A percentile compares a stretch with the other conserved stretches of the same genome.
phyloP scores from a whole-genome alignment of 1,140 invertebrate species.

The Ectropis grisescens region DNA sequence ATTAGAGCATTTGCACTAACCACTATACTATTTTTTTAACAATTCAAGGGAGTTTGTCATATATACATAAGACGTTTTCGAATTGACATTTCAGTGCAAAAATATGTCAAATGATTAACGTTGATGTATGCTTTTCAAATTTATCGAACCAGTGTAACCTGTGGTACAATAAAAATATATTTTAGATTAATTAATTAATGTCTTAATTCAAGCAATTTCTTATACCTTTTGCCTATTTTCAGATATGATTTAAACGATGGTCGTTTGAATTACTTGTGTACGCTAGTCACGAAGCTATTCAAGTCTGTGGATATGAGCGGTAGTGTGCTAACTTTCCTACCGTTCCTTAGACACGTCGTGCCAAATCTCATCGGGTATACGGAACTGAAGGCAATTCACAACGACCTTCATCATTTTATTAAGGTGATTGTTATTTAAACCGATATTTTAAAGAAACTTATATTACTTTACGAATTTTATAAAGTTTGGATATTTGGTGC shows the following conservation, averaged over 20 bases:
- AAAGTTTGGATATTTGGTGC: too few relatives aligned
- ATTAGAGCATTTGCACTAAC: too few relatives aligned
- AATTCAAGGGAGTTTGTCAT: too few relatives aligned
- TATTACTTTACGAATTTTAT: not conserved
- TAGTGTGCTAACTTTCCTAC: conserved; percentile 76
- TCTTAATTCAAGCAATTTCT: too few relatives aligned
- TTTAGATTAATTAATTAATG: too few relatives aligned
- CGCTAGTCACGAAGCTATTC: conserved; percentile 72
- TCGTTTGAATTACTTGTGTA: conserved; percentile 66
- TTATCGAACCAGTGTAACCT: too few relatives aligned
- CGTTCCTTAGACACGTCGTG: conserved; percentile 73
- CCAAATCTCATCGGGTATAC: conserved; percentile 74
- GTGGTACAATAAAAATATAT: too few relatives aligned
- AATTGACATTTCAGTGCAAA: too few relatives aligned
- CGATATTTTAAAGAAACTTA: not conserved
- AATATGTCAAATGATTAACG: too few relatives aligned
- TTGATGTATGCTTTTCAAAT: too few relatives aligned
- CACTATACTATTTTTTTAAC: too few relatives aligned
- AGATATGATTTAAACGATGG: conserved; percentile 72
- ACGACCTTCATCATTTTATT: conserved; percentile 59
- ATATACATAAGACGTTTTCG: too few relatives aligned
- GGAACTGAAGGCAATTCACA: conserved; percentile 48
- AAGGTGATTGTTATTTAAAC: conserved; percentile 26
- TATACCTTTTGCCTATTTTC: conserved; percentile 16
- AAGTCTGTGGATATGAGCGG: conserved; percentile 75